Evolutionary conservation across 2,888 invertebrate species (phyloP), one percentile per base, ranked within the genome.

Genomic region (Oscheius sp.): DNA sequence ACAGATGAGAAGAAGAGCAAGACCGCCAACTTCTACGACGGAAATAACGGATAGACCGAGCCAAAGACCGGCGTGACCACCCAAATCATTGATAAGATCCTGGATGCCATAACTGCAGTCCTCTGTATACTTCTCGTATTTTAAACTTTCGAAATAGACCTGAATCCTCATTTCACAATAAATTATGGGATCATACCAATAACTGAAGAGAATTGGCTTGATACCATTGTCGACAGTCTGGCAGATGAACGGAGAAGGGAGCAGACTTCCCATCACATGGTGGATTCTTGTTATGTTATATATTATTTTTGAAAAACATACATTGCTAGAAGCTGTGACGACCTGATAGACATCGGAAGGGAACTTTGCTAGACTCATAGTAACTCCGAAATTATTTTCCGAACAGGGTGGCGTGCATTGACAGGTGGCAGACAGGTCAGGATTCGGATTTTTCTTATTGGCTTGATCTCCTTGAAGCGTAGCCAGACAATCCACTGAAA

Each of bases 1-100:
- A 8, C 68, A 70, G 12, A 68, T 54, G 54, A 78, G 66, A 0
- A 78, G 51, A 1, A 74, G 9, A 5, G 75, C 38, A 6, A 78
- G 36, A 2, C 78, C 76, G 41, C 61, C 28, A n/a, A 86, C 77
- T 70, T 87, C 87, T 3, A 86, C 85, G 2, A 86, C 65, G 0
- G 87, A 86, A 47, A 87, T 85, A 50, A 86, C 85, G 1, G 86
- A 86, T 24, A 87, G 74, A 4, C 87, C 87, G 9, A 87, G 71
- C 86, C 87, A 87, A 17, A 87, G 73, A 6, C 87, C 87, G 22
- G 87, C 82, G 67, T 87, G 86, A 24, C 87, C 87, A 1, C 87
- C 87, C 26, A 87, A 78, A 65, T 87, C 87, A 45, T 86, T 86
- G 28, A 86, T 83, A 59, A 86, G 76, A 63, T 83, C 85, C 70